Base-by-base conservation (phyloP, 2,797 vertebrate genomes). In the Propithecus perrieri region DNA sequence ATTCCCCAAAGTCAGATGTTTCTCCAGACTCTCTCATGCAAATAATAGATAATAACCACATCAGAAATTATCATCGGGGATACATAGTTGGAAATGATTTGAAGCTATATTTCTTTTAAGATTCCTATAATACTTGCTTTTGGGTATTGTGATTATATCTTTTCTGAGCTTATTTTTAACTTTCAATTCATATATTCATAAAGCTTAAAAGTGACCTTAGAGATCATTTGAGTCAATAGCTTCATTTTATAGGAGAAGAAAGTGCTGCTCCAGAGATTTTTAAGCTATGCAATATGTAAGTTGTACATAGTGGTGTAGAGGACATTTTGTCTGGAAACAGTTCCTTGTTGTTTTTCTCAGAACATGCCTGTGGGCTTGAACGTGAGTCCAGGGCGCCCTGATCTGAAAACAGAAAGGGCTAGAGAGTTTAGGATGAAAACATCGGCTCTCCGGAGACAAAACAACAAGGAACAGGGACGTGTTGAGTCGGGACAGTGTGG, bases 151-250 rank as follows among this genome's bases (percentile, higher is more conserved):
- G 67, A 85, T 75, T n/a, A 28, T 85, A 83, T 93, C 35, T 93
- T 96, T 83, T 20, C 61, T 78, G 86, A 33, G 24, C 89, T 91
- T 71, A 59, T 65, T 95, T 76, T 79, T 59, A 15, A n/a, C 13
- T 89, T 89, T 85, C 65, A 86, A 96, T 88, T 43, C 61, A 89
- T 88, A 78, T 75, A 41, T 85, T 93, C 61, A 93, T 85, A 76
- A 94, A 96, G 65, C 38, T 96, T 96, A 96, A 89, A 96, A 94
- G 89, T 96, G 95, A 96, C 71, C 50, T 96, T 96, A 76, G 71
- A 96, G 59, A 94, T 93, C 65, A 59, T 92, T 43, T 96, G 28
- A 86, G 38, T 89, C 59, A 93, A 85, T 57, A 96, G 41, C 2
- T 91, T 89, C 48, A 89, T 78, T 97, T 96, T 94, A 67, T 43